Conservation (phyloP, 2,113 vertebrate genomes). For the Anoura caudifer region DNA sequence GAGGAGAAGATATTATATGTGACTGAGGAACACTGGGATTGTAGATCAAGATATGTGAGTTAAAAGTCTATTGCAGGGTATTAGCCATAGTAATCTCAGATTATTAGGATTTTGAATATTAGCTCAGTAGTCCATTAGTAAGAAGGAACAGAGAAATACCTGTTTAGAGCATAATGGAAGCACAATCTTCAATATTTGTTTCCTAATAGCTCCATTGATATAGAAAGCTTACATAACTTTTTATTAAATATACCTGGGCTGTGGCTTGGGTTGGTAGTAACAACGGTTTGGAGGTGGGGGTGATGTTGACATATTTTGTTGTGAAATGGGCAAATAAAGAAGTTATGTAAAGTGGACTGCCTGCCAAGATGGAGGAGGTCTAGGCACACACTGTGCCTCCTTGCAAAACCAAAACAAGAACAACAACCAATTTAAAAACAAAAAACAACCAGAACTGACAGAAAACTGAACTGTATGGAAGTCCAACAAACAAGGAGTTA, state of each 20-base stretch:
- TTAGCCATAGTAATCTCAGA: not conserved
- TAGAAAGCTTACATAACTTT: not conserved
- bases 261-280: not conserved
- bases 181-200: not conserved
- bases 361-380: too few relatives aligned
- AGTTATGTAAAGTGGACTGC: not conserved
- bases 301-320: not conserved
- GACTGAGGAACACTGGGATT: not conserved
- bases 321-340: not conserved
- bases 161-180: not conserved
- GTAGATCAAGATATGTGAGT: not conserved
- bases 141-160: not conserved
- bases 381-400: too few relatives aligned
- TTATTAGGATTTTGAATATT: not conserved
- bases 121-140: not conserved
- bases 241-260: not conserved
- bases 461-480: too few relatives aligned
- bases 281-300: not conserved
- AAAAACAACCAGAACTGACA: too few relatives aligned
- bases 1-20: not conserved
- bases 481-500: too few relatives aligned
- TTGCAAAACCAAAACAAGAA: too few relatives aligned
- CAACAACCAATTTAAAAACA: too few relatives aligned
- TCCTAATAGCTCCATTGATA: not conserved
- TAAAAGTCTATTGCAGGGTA: not conserved